Evolutionary conservation across 2,888 invertebrate species (phyloP).

Genomic region (Oligia fasciuncula): DNA sequence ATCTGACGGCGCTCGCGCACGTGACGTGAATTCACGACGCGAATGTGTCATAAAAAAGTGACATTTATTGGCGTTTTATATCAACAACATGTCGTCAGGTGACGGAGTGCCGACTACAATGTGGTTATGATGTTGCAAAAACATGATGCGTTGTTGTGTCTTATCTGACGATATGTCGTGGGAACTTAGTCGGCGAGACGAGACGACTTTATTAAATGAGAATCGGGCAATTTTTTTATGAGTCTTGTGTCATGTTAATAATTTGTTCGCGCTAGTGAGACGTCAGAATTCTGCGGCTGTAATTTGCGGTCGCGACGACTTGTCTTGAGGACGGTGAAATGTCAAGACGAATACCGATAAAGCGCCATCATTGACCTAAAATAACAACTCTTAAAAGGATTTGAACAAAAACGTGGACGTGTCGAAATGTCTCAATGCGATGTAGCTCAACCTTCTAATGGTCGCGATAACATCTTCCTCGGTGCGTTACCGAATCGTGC

Average conservation of each 20-base stretch:
- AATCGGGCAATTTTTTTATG: slow-evolving; percentile 63
- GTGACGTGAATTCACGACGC: slow-evolving; percentile 85
- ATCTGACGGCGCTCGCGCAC: slow-evolving; percentile 85
- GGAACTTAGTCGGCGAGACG: slow-evolving; percentile 75
- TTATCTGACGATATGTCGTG: slow-evolving; percentile 84
- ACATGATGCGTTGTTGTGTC: slow-evolving; percentile 75
- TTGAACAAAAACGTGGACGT: slow-evolving; percentile 82
- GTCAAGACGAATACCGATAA: slow-evolving; percentile 68
- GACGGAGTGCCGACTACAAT: slow-evolving; percentile 81
- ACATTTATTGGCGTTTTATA: slow-evolving; percentile 90
- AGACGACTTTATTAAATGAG: slow-evolving; percentile 77
- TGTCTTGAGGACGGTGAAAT: slow-evolving; percentile 53
- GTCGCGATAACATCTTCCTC: slow-evolving; percentile 85
- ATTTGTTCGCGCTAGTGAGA: slow-evolving; percentile 56
- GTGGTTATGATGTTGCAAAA: slow-evolving; percentile 87
- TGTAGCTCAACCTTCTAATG: slow-evolving; percentile 85
- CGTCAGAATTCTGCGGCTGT: slow-evolving; percentile 61
- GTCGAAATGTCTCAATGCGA: slow-evolving; percentile 86
- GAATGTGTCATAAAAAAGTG: slow-evolving; percentile 88
- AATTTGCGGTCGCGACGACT: slow-evolving; percentile 63
- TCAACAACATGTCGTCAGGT: slow-evolving; percentile 86
- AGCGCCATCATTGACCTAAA: slow-evolving; percentile 79
- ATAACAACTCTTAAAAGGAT: slow-evolving; percentile 78
- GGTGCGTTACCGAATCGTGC: slow-evolving; percentile 88
- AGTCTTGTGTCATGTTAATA: slow-evolving; percentile 53